Evolutionary conservation across 2,888 invertebrate genomes (phyloP).

Genomic region (Fragum fragum): DNA sequence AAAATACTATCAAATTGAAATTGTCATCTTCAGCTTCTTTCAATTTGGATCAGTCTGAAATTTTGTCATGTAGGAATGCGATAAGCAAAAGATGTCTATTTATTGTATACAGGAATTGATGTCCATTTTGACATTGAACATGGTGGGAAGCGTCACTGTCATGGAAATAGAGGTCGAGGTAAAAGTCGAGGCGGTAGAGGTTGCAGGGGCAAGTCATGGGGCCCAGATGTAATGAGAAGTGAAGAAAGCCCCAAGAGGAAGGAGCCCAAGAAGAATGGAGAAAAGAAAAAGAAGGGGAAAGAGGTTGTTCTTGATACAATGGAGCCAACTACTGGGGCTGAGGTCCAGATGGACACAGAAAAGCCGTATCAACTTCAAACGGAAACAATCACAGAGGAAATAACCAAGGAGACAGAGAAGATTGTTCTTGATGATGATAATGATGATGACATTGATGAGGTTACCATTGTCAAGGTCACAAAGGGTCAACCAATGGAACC

Average conservation of each 20-base stretch:
- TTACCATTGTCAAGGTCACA: constrained; percentile 32
- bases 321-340: not conserved
- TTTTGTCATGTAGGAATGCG: too few relatives aligned
- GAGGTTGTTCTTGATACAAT: constrained; percentile 11
- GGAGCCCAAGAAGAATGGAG: constrained; percentile 20
- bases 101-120: constrained; percentile 87
- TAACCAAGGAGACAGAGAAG: constrained; percentile 35
- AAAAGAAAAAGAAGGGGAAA: constrained; percentile 24
- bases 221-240: constrained; percentile 8
- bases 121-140: constrained; percentile 85
- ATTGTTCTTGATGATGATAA: constrained; percentile 33
- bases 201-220: constrained; percentile 31
- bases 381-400: constrained; percentile 26
- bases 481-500: constrained; percentile 33
- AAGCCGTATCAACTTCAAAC: constrained; percentile 4
- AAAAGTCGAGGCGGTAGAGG: constrained; percentile 22
- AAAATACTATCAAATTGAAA: too few relatives aligned
- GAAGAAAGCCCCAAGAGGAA: constrained; percentile 34
- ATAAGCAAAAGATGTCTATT: too few relatives aligned
- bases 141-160: constrained; percentile 55
- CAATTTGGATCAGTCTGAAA: too few relatives aligned
- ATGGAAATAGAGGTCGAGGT: constrained; percentile 41
- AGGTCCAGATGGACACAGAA: not conserved
- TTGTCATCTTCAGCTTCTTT: too few relatives aligned
- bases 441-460: constrained; percentile 9